Evolutionary conservation across 2,888 invertebrate genomes (phyloP), one percentile per base, ranked within the genome.

Genomic region (Bhutanitis thaidina): DNA sequence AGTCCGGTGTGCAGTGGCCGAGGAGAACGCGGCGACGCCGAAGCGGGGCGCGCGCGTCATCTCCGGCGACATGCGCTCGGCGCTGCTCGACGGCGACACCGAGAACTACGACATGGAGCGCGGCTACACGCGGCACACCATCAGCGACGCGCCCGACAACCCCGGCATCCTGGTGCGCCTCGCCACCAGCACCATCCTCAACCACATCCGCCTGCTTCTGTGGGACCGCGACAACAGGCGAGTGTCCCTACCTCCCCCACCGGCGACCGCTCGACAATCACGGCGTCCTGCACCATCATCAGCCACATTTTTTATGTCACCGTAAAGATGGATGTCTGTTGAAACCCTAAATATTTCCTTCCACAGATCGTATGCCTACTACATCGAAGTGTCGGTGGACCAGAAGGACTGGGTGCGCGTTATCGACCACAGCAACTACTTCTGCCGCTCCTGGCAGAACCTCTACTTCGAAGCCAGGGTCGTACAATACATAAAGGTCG

Each of bases 391-490:
- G 25, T 98, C 98, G 0, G 96, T 98, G 87, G 97, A 99, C 90
- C 95, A 97, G 79, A 94, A 94, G 77, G 96, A 98, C 80, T 99
- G 99, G 98, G 93, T 96, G 56, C 92, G 95, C 53, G 94, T 99
- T 48, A 92, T 98, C 55, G 98, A 99, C 87, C 96, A 99, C 90
- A 94, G 95, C 58, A 91, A 93, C 59, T 98, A 95, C 89, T 94
- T 94, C 76, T 99, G 99, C 78, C 94, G 99, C 54, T 98, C 98
- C 13, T 98, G 97, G 97, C 99, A 99, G 89, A 94, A 93, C 75
- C 92, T 99, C 43, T 98, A 96, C 89, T 99, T 99, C 84, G 92
- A 94, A 62, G 92, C 96, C 30, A 87, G 96, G 53, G 98, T 98
- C 47, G 96, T 98, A 55, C 94, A 94, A 82, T 96, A 92, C 77